These are phyloP conservation scores for Corydoras sp. DNA, from an alignment of 2,113 vertebrate species.

Conservation along the genomic window DNA sequence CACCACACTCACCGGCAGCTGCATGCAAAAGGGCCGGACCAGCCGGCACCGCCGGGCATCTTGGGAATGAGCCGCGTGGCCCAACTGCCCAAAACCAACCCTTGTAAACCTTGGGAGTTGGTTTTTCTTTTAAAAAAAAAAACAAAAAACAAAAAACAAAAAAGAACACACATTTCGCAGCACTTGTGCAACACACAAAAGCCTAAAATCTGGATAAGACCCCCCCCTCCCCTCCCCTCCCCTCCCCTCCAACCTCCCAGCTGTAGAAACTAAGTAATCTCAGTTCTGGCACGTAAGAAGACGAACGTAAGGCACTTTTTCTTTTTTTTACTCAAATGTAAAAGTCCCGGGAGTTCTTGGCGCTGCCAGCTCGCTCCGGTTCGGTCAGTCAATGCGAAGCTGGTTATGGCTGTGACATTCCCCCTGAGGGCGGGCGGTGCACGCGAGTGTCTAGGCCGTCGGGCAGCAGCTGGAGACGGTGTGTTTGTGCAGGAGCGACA, in stretches of 20 bases:
- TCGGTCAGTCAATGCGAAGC: not conserved
- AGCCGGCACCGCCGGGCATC: slow-evolving; percentile 65
- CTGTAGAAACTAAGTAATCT: not conserved
- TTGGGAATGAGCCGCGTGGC: slow-evolving; percentile 60
- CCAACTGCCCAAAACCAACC: not conserved
- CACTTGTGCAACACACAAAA: not conserved
- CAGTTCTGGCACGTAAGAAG: not conserved
- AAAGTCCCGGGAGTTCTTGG: not conserved
- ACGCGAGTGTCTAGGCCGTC: slow-evolving; percentile 59
- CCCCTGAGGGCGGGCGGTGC: not conserved
- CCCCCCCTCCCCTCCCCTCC: too few species aligned
- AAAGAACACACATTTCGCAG: slow-evolving; percentile 5
- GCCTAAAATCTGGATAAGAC: not conserved
- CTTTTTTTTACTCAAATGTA: not conserved
- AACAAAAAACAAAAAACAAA: too few species aligned
- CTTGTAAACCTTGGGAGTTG: slow-evolving; percentile 3
- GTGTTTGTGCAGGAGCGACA: slow-evolving; percentile 96
- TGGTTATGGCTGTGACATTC: not conserved
- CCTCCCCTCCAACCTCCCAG: too few species aligned
- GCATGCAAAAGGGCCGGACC: slow-evolving; percentile 65
- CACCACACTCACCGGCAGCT: slow-evolving; percentile 57
- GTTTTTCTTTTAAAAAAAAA: not conserved
- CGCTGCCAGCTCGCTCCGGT: not conserved
- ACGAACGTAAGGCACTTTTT: not conserved
- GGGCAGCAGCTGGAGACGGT: slow-evolving; percentile 78